phyloP scores from a whole-genome alignment of 2,797 vertebrate genomes.

The Nyctalus aviator region DNA sequence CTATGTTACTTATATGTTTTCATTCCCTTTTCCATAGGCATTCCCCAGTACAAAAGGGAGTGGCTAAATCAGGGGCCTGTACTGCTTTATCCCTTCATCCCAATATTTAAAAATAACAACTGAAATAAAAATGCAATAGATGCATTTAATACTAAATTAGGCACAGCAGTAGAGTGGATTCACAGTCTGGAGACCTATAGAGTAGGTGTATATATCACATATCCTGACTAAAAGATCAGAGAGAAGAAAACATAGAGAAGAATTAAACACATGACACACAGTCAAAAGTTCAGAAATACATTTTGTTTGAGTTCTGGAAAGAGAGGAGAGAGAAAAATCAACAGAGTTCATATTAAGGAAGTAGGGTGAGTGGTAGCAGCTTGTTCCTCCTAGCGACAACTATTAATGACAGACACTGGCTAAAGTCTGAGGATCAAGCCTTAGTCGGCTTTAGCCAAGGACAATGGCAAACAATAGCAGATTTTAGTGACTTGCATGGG shows the following conservation, averaged over 20 bases:
- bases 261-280: neutral
- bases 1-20: neutral
- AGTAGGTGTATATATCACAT: neutral
- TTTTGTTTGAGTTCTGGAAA: neutral
- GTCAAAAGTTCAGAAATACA: neutral
- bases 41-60: neutral
- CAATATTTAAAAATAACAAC: neutral
- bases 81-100: neutral
- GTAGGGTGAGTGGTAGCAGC: neutral
- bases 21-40: neutral
- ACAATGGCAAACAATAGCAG: neutral
- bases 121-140: neutral
- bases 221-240: neutral
- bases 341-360: neutral
- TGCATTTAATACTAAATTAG: neutral
- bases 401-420: neutral
- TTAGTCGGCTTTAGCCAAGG: neutral
- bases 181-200: neutral
- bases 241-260: neutral
- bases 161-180: neutral
- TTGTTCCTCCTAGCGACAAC: neutral
- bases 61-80: neutral
- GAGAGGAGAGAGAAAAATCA: neutral
- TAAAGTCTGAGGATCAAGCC: neutral
- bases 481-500: neutral